Conservation (phyloP, 2,797 vertebrate genomes). For the Acanthiza pusilla region DNA sequence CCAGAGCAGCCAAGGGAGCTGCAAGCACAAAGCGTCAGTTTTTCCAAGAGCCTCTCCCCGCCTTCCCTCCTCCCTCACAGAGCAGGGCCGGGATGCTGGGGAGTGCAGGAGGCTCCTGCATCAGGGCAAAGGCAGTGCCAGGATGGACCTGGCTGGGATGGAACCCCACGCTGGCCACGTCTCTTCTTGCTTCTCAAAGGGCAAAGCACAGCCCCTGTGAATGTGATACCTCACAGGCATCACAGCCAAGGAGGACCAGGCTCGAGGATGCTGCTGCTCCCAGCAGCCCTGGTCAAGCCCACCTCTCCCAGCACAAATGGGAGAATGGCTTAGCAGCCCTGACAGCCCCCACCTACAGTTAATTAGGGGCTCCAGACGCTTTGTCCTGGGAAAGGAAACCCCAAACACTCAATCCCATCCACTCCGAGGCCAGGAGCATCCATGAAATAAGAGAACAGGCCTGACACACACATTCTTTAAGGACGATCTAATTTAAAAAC, state of each 20-base stretch:
- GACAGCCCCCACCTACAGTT: neutral
- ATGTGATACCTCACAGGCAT: fast-evolving
- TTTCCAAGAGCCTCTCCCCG: slow-evolving; percentile 21
- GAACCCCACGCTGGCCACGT: fast-evolving
- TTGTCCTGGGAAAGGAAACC: neutral
- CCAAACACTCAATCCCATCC: neutral
- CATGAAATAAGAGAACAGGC: neutral
- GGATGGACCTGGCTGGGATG: neutral
- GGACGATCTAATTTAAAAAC: slow-evolving; percentile 54
- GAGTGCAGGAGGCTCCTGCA: neutral
- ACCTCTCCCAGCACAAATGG: neutral
- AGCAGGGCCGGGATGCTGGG: fast-evolving
- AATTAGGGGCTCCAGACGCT: neutral
- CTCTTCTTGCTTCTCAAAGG: neutral
- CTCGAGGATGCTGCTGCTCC: neutral
- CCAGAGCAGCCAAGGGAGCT: neutral
- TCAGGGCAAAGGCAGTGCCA: neutral
- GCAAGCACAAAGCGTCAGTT: slow-evolving; percentile 27
- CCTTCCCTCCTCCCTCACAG: neutral
- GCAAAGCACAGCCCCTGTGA: neutral
- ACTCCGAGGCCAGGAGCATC: neutral
- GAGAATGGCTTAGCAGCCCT: neutral
- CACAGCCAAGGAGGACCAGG: fast-evolving
- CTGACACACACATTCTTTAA: slow-evolving; percentile 26
- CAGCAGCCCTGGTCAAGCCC: neutral